Base-by-base conservation (phyloP, 2,888 invertebrate genomes). In the Diadegma fenestrale region DNA sequence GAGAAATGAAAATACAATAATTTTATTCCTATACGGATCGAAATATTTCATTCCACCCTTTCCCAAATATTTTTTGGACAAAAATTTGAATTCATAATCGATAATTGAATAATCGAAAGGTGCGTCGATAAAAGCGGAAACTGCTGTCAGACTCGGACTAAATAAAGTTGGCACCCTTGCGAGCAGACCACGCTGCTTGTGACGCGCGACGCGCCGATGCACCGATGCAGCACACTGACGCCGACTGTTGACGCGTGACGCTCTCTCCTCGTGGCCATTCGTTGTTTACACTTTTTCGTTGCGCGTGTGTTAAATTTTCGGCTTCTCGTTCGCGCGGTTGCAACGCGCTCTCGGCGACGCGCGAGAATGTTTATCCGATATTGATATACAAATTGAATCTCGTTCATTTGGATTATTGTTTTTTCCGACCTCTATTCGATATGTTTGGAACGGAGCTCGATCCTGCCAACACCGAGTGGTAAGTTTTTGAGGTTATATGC, bases 401-500 rank as follows among this genome's bases (percentile, higher is more conserved):
- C 22, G 64, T 71, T 63, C 45, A 19, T 43, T 66, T 12, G 12
- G n/a, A 41, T 63, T 10, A 66, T 45, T 26, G 4, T 19, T 76
- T 8, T 69, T 48, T 61, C 1, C 26, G 3, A 30, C 4, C 17
- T 54, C 43, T 17, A 26, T 41, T 22, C 51, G 58, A 75, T 43
- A 89, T 90, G 89, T 51, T 84, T n/a, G 87, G 88, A 72, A 73
- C 68, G 4, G 85, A 88, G 30, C 45, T 58, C 14, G 84, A 84
- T 58, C 30, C 68, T 48, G 30, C 68, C 66, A 41, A 45, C 6
- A 87, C 82, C 33, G 73, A 81, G 37, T 78, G 88, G 90, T 90
- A 68, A 87, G 90, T 85, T 76, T 87, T 73, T 80, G 14, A 88
- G 87, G 90, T 88, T 90, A 89, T 30, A 41, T 45, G 45, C 33